These are phyloP conservation scores for Celastrina argiolus DNA, from an alignment of 2,888 invertebrate genomes.

Conservation along the genomic window DNA sequence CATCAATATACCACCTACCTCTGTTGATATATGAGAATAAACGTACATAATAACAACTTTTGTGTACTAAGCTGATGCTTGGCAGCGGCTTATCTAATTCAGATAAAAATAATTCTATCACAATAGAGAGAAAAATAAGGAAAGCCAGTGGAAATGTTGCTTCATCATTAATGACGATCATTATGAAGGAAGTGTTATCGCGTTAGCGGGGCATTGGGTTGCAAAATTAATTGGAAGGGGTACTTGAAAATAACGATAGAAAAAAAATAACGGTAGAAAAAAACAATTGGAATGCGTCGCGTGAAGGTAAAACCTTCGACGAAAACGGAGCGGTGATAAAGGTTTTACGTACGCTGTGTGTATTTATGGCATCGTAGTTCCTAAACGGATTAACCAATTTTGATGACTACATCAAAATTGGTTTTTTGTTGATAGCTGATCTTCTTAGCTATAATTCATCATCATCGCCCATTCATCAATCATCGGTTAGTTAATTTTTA, in stretches of 20 bases:
- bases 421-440: too few species aligned
- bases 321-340: too few species aligned
- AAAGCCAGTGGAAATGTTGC: background rate
- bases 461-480: too few species aligned
- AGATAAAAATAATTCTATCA: background rate
- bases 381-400: too few species aligned
- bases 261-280: background rate
- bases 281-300: too few species aligned
- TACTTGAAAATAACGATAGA: background rate
- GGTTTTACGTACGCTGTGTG: too few species aligned
- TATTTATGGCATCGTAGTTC: too few species aligned
- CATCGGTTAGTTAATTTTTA: too few species aligned
- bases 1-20: constrained; percentile 1
- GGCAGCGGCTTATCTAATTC: background rate
- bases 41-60: background rate
- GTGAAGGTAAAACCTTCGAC: too few species aligned
- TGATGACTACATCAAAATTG: too few species aligned
- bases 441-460: too few species aligned
- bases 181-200: background rate
- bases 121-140: background rate
- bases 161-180: background rate
- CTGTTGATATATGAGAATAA: background rate
- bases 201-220: background rate
- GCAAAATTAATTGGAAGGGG: background rate
- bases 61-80: background rate